These are phyloP conservation scores for Rhabdornis inornatus DNA, from an alignment of 2,113 vertebrate species.

Conservation along the genomic window DNA sequence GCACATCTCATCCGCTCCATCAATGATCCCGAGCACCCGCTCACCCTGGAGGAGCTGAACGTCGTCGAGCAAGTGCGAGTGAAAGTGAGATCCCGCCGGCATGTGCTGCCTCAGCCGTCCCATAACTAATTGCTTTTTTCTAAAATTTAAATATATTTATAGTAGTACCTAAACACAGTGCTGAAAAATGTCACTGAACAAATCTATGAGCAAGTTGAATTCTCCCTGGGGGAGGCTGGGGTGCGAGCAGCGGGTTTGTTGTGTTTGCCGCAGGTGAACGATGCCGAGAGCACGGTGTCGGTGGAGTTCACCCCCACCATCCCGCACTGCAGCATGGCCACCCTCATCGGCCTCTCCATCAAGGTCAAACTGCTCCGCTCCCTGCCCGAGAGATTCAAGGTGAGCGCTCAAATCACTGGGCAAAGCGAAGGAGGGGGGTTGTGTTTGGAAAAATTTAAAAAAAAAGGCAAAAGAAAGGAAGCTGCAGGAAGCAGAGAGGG, in stretches of 20 bases:
- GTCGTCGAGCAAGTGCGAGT: conserved; percentile 91
- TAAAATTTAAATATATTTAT: fast-evolving
- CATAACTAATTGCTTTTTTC: fast-evolving
- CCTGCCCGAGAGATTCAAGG: conserved; percentile 91
- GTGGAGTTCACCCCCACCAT: conserved; percentile 96
- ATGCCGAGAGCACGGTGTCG: conserved; percentile 78
- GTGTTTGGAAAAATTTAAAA: too few species aligned
- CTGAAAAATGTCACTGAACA: fast-evolving
- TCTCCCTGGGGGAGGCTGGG: fast-evolving
- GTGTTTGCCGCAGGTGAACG: conserved; percentile 77
- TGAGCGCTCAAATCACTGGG: conserved; percentile 18
- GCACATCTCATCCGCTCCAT: conserved; percentile 91
- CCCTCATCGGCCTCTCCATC: conserved; percentile 93
- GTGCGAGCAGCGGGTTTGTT: not conserved
- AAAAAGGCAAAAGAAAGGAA: too few species aligned
- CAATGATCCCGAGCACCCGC: conserved; percentile 93
- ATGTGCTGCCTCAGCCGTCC: not conserved
- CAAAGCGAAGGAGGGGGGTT: not conserved
- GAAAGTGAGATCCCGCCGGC: conserved; percentile 65
- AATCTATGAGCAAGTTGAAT: fast-evolving
- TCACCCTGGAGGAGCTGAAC: conserved; percentile 92
- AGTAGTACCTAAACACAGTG: fast-evolving
- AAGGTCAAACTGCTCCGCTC: conserved; percentile 95
- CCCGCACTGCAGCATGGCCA: conserved; percentile 98
- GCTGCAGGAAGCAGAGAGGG: not conserved